phyloP scores from a whole-genome alignment of 1,140 invertebrate species.

The Harlomillsia oculata region DNA sequence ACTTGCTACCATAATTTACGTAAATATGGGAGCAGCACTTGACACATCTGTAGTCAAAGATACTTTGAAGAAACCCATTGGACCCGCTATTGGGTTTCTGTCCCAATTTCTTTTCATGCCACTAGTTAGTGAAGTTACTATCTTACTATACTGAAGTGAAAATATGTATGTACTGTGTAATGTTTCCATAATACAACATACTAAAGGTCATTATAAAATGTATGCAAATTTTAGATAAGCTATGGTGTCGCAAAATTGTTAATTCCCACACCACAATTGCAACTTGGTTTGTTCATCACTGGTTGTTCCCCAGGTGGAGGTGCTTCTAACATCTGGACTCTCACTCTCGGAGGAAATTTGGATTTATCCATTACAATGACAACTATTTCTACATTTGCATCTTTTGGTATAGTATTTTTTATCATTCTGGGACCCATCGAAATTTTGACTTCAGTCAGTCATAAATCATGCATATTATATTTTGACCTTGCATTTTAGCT shows the following conservation, averaged over 20 bases:
- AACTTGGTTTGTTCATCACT: slow-evolving; percentile 81
- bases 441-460: neutral
- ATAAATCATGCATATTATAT: neutral
- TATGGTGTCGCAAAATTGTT: slow-evolving; percentile 62
- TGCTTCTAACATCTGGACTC: slow-evolving; percentile 91
- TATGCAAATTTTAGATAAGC: slow-evolving; percentile 50
- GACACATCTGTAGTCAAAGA: slow-evolving; percentile 61
- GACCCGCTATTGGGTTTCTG: slow-evolving; percentile 68
- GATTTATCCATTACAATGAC: slow-evolving; percentile 89
- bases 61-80: slow-evolving; percentile 64
- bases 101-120: slow-evolving; percentile 85
- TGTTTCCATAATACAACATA: neutral
- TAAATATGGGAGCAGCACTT: slow-evolving; percentile 88
- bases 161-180: neutral
- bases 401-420: slow-evolving; percentile 61
- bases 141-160: slow-evolving; percentile 1
- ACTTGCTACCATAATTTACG: slow-evolving; percentile 74
- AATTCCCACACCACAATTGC: slow-evolving; percentile 60
- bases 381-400: slow-evolving; percentile 70
- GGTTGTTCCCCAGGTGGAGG: slow-evolving; percentile 84
- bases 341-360: slow-evolving; percentile 75
- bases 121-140: slow-evolving; percentile 50
- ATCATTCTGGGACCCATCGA: no score
- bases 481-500: slow-evolving; percentile 51
- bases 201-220: neutral